Evolutionary conservation across 1,140 invertebrate species (phyloP).

Genomic region (Agraylea sexmaculata): DNA sequence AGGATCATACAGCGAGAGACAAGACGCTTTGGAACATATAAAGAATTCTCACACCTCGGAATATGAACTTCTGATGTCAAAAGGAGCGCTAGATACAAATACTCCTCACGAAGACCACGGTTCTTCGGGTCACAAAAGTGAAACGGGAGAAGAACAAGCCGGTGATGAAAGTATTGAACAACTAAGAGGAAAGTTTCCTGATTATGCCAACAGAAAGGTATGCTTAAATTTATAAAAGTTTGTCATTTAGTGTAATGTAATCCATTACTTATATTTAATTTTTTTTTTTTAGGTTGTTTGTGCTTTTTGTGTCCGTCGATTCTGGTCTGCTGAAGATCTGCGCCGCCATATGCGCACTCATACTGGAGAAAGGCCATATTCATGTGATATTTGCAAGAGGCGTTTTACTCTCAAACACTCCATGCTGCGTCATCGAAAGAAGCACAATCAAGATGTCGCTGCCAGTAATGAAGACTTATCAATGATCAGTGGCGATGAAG

Average conservation of each 20-base stretch:
- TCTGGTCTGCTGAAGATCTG: constrained; percentile 89
- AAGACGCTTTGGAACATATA: constrained; percentile 72
- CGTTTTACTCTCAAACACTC: constrained; percentile 87
- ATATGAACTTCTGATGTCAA: constrained; percentile 62
- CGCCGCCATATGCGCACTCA: constrained; percentile 84
- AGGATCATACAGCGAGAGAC: constrained; percentile 64
- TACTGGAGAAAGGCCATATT: constrained; percentile 69
- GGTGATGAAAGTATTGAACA: constrained; percentile 45
- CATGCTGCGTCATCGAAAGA: constrained; percentile 83
- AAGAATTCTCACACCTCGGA: constrained; percentile 56
- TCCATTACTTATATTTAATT: too few species aligned
- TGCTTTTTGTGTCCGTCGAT: constrained; percentile 81
- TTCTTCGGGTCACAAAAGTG: constrained; percentile 23
- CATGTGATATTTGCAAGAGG: constrained; percentile 68
- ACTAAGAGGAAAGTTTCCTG: constrained; percentile 61
- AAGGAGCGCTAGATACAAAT: constrained; percentile 63
- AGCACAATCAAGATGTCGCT: constrained; percentile 53
- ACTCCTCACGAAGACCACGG: constrained; percentile 20
- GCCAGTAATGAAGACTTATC: constrained; percentile 31
- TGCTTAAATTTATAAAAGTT: constrained; percentile 17
- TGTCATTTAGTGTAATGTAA: constrained; percentile 2
- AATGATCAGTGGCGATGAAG: constrained; percentile 40
- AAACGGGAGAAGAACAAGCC: constrained; percentile 37
- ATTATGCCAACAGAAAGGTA: constrained; percentile 79
- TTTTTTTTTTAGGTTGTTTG: constrained; percentile 59